A percentile compares a stretch with the other conserved stretches of the same genome.
Evolutionary conservation across 2,888 invertebrate genomes (phyloP).

Genomic region (Flexamia atlantica): DNA sequence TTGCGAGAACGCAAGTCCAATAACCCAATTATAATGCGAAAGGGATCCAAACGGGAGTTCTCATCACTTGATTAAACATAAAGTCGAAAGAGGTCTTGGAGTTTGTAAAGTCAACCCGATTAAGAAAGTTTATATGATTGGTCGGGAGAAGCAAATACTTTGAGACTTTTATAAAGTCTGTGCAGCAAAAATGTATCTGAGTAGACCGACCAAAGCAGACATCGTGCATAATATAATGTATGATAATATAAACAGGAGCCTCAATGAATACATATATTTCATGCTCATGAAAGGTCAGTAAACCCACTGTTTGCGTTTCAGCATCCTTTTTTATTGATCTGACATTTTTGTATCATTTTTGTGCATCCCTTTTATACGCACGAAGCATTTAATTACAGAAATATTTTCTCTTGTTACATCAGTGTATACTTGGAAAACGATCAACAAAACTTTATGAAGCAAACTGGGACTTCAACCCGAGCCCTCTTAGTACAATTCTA

Average conservation of each 20-base stretch:
- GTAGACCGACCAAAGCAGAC: not conserved
- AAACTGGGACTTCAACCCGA: too few species aligned
- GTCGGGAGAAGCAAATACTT: not conserved
- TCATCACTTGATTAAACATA: not conserved
- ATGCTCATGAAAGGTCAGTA: not conserved
- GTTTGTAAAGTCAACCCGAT: slow-evolving; percentile 2
- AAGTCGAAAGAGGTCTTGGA: slow-evolving; percentile 23
- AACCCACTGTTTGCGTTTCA: not conserved
- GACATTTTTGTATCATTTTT: too few species aligned
- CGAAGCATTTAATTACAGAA: too few species aligned
- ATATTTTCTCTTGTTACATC: too few species aligned
- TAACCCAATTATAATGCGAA: too few species aligned
- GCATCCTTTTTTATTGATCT: too few species aligned
- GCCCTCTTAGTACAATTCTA: too few species aligned
- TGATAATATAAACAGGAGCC: slow-evolving; percentile 18
- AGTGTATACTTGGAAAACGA: too few species aligned
- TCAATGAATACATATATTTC: not conserved
- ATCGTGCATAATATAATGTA: not conserved
- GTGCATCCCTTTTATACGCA: too few species aligned
- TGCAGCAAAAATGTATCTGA: not conserved
- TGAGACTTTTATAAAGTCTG: not conserved
- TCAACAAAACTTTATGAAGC: too few species aligned
- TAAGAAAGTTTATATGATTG: not conserved
- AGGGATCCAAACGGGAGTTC: too few species aligned
- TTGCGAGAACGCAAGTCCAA: too few species aligned